Evolutionary conservation across 2,888 invertebrate genomes (phyloP).

Genomic region (Scaptodrosophila latifasciaeformis): DNA sequence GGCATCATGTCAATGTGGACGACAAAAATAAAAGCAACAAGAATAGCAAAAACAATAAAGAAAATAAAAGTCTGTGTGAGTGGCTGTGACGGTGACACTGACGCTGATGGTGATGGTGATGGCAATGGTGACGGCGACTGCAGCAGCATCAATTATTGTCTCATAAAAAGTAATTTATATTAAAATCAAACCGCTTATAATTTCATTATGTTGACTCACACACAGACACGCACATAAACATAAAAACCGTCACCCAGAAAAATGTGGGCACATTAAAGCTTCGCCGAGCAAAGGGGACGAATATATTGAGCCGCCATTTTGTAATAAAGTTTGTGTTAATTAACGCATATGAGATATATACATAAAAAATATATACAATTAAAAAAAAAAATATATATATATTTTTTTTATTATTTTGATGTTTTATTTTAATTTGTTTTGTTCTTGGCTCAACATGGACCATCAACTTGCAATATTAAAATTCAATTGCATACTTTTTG

Average conservation of each 20-base stretch:
- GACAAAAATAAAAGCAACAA: conserved; percentile 1
- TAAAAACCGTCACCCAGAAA: background rate
- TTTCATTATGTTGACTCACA: conserved; percentile 53
- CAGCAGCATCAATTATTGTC: conserved; percentile 54
- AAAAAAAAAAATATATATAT: background rate
- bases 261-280: conserved; percentile 40
- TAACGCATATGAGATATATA: conserved; percentile 36
- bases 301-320: conserved; percentile 35
- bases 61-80: background rate
- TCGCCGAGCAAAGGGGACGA: conserved; percentile 9
- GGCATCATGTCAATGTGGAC: background rate
- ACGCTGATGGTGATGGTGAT: no score
- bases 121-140: no score
- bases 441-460: background rate
- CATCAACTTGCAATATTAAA: conserved; percentile 59
- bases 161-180: conserved; percentile 69
- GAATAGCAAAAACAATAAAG: background rate
- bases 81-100: background rate
- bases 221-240: background rate
- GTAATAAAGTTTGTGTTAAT: conserved; percentile 60
- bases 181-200: conserved; percentile 66
- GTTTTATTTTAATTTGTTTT: conserved; percentile 4
- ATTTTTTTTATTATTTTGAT: no score
- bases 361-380: background rate
- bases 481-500: conserved; percentile 64